These are phyloP conservation scores for Tenualosa ilisha DNA, from an alignment of 2,797 vertebrate species.

Conservation along the genomic window DNA sequence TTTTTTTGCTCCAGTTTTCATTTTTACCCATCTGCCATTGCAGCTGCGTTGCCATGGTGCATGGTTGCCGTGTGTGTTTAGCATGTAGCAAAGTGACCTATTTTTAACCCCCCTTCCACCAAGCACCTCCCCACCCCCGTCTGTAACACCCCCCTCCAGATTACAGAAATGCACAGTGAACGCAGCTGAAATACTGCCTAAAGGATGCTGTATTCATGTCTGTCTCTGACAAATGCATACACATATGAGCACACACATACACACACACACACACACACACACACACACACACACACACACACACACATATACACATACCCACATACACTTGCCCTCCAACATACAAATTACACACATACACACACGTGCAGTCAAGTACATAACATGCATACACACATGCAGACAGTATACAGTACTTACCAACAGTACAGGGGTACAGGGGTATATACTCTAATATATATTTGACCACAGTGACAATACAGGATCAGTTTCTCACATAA, in stretches of 20 bases:
- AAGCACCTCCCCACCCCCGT: constrained; percentile 50
- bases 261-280: not conserved
- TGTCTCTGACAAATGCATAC: constrained; percentile 10
- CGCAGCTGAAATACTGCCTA: constrained; percentile 6
- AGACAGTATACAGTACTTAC: not conserved
- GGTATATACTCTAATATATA: too few species aligned
- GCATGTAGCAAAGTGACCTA: constrained; percentile 69
- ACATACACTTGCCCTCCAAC: not conserved
- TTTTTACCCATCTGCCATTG: constrained; percentile 70
- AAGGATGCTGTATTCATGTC: constrained; percentile 18
- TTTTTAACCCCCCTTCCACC: constrained; percentile 65
- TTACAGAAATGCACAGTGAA: not conserved
- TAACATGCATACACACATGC: not conserved
- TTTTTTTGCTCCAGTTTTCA: constrained; percentile 63
- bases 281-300: constrained; percentile 8
- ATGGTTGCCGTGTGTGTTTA: constrained; percentile 54
- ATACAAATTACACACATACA: not conserved
- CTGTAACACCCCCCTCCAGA: constrained; percentile 56
- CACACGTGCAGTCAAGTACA: not conserved
- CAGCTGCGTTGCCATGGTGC: constrained; percentile 70
- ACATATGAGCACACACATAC: not conserved
- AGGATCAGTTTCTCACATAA: not conserved
- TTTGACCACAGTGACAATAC: too few species aligned
- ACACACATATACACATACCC: not conserved
- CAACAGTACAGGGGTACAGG: too few species aligned